Evolutionary conservation across 2,113 vertebrate genomes (phyloP).

Genomic region (Peucedramus taeniatus): DNA sequence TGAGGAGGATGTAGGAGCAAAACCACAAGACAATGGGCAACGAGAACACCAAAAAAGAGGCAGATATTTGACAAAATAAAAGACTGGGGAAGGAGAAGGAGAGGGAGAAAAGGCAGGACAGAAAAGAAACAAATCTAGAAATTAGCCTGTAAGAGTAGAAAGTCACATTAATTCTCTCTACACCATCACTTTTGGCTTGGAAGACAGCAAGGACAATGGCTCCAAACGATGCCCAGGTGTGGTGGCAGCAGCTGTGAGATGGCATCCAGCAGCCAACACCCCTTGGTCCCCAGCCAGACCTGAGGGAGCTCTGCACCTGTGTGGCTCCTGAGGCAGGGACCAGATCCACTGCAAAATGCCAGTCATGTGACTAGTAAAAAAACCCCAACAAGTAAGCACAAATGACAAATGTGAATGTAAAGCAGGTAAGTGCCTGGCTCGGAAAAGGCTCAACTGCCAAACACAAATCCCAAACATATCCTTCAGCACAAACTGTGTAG

Average conservation of each 20-base stretch:
- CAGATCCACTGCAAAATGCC: neutral
- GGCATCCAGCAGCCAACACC: neutral
- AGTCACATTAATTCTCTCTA: neutral
- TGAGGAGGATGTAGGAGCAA: neutral
- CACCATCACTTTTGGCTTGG: neutral
- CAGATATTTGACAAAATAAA: neutral
- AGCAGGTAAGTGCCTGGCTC: neutral
- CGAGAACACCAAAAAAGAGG: neutral
- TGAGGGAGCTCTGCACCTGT: fast-evolving
- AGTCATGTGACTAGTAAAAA: fast-evolving
- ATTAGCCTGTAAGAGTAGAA: neutral
- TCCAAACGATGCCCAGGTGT: neutral
- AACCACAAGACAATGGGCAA: neutral
- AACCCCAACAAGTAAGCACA: neutral
- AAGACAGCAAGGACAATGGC: neutral
- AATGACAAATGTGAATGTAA: neutral
- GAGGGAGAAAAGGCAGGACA: neutral
- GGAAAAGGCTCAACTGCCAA: neutral
- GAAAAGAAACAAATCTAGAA: neutral
- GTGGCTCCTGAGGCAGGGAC: neutral
- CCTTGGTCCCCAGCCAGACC: neutral
- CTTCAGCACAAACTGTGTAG: neutral
- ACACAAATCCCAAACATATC: neutral
- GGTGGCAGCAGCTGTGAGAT: neutral
- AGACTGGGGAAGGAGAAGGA: neutral